Percentiles rank a stretch among this genome's conserved stretches.
These are phyloP conservation scores for Chelon labrosus DNA, from an alignment of 2,797 vertebrate genomes.

Conservation along the genomic window DNA sequence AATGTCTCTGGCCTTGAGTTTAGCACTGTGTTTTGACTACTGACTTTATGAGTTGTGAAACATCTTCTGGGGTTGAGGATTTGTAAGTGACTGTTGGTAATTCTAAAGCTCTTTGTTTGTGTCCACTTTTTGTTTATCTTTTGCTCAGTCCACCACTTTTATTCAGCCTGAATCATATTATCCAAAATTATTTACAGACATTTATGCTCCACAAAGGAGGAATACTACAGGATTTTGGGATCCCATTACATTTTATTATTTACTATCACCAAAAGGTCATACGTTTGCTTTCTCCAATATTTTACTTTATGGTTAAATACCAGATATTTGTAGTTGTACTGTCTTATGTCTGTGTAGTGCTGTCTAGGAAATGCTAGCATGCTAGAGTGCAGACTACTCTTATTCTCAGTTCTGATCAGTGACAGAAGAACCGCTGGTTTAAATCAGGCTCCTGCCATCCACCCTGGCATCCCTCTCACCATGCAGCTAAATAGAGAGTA, in stretches of 20 bases:
- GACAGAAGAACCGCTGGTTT: too few species aligned
- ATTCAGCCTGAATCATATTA: constrained; percentile 4
- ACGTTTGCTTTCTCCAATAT: background rate
- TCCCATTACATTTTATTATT: background rate
- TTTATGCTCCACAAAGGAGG: background rate
- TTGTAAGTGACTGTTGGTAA: constrained; percentile 17
- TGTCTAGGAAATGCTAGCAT: too few species aligned
- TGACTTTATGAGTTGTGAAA: constrained; percentile 60
- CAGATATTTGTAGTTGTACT: too few species aligned
- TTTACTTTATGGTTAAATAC: too few species aligned
- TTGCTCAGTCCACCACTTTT: background rate
- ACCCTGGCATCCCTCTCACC: too few species aligned
- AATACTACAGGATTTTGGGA: background rate
- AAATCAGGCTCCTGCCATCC: too few species aligned
- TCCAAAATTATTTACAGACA: background rate
- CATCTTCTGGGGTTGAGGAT: constrained; percentile 40
- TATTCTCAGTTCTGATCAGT: too few species aligned
- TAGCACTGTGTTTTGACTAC: constrained; percentile 50
- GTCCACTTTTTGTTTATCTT: background rate
- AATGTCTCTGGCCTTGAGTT: constrained; percentile 27
- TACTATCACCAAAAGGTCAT: background rate
- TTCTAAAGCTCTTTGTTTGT: constrained; percentile 22
- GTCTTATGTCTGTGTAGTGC: too few species aligned
- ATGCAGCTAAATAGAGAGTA: too few species aligned
- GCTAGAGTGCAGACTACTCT: too few species aligned